These are phyloP conservation scores for Halcyon chelicuti DNA, from an alignment of 2,797 vertebrate species.

Conservation along the genomic window DNA sequence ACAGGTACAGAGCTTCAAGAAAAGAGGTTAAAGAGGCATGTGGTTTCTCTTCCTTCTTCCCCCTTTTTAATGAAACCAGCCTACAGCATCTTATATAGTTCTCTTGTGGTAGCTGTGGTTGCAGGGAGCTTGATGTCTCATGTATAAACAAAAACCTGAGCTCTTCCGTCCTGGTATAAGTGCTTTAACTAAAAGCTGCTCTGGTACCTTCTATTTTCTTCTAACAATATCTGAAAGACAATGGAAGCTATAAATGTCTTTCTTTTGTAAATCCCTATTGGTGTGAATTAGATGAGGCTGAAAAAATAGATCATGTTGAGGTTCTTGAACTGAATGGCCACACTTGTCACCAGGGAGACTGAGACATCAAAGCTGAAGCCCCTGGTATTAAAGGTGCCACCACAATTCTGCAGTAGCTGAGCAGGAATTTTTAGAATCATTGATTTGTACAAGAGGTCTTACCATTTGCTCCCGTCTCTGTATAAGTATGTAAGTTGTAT, in stretches of 20 bases:
- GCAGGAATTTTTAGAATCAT: background rate
- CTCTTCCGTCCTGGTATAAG: background rate
- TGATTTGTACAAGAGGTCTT: background rate
- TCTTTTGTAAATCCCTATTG: background rate
- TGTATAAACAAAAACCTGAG: background rate
- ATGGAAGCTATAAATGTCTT: background rate
- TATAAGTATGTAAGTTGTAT: background rate
- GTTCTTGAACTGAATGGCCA: background rate
- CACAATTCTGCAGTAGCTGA: background rate
- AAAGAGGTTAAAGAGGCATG: background rate
- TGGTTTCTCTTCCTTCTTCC: background rate
- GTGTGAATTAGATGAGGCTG: background rate
- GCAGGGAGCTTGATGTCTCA: background rate
- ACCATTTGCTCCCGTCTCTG: background rate
- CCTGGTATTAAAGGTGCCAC: background rate
- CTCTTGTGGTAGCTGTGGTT: background rate
- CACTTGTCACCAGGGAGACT: background rate
- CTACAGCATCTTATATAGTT: background rate
- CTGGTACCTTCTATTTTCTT: background rate
- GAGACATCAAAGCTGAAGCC: background rate
- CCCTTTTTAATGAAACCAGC: background rate
- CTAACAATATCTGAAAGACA: background rate
- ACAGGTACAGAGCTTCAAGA: background rate
- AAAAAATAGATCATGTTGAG: rapidly evolving
- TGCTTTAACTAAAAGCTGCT: background rate